These are phyloP conservation scores for Taenioides sp. DNA, from an alignment of 2,797 vertebrate species.

Conservation along the genomic window DNA sequence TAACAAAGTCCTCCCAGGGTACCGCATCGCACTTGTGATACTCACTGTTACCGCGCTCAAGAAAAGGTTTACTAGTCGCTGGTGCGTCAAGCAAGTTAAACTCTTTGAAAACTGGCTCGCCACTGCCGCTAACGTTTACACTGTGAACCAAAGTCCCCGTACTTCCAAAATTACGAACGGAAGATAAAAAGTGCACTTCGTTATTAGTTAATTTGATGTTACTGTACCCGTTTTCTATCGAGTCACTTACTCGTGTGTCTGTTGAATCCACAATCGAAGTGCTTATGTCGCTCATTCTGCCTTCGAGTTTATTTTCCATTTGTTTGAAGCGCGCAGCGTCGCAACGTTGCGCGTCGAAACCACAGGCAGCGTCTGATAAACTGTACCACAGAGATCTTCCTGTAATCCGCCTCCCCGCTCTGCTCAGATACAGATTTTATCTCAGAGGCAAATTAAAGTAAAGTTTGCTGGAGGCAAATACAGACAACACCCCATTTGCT, in stretches of 20 bases:
- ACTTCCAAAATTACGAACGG: conserved; percentile 67
- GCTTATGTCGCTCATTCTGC: conserved; percentile 46
- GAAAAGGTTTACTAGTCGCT: conserved; percentile 41
- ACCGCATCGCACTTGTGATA: conserved; percentile 52
- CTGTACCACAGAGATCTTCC: conserved; percentile 33
- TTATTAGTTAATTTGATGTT: conserved; percentile 1
- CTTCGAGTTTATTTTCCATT: conserved; percentile 52
- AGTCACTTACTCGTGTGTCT: conserved; percentile 36
- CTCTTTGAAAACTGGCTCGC: conserved; percentile 49
- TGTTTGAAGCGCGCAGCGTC: conserved; percentile 12
- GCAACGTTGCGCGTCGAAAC: conserved; percentile 26
- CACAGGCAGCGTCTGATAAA: conserved; percentile 22
- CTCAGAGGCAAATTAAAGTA: neutral
- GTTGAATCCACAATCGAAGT: conserved; percentile 47
- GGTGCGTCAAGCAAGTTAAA: conserved; percentile 36
- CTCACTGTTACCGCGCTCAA: conserved; percentile 47
- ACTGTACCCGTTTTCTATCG: conserved; percentile 50
- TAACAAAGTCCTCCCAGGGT: conserved; percentile 60
- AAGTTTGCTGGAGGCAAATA: conserved; percentile 1
- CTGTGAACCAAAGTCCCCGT: conserved; percentile 37
- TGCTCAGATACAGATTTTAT: conserved; percentile 29
- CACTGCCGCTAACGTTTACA: conserved; percentile 26
- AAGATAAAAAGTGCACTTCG: conserved; percentile 25
- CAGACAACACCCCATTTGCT: neutral
- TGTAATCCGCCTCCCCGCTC: conserved; percentile 54